Conservation (phyloP, 2,113 vertebrate species). For the Heterochromis multidens region DNA sequence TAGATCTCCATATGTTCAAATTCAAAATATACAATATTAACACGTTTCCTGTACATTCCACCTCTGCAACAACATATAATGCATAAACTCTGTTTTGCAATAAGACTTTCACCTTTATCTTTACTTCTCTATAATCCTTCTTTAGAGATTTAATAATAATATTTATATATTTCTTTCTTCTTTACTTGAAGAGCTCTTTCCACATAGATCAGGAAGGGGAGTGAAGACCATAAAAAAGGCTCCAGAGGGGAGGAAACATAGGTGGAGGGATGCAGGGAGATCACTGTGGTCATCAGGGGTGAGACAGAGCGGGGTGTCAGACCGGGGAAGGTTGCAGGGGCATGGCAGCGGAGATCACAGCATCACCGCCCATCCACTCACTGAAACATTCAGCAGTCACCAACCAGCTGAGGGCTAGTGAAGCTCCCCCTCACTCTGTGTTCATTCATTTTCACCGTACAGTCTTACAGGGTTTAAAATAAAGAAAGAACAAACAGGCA, state of each 20-base stretch:
- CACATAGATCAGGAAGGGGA: constrained; percentile 34
- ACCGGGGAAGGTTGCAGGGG: constrained; percentile 50
- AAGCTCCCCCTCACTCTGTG: not conserved
- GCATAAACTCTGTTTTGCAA: constrained; percentile 58
- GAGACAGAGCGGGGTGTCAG: constrained; percentile 63
- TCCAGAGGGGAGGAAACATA: constrained; percentile 6
- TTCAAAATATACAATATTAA: constrained; percentile 95
- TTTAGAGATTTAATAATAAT: constrained; percentile 50
- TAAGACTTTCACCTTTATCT: constrained; percentile 21
- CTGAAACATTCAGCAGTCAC: constrained; percentile 44
- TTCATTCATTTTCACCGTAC: not conserved
- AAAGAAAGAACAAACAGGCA: not conserved
- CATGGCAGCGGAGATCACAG: constrained; percentile 64
- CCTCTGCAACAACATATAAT: constrained; percentile 50
- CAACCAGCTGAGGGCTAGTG: constrained; percentile 16
- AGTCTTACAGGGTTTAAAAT: not conserved
- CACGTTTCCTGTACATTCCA: constrained; percentile 80
- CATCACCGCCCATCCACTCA: constrained; percentile 57
- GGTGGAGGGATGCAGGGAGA: constrained; percentile 24
- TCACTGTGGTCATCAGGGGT: not conserved
- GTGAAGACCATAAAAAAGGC: not conserved
- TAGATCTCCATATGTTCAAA: constrained; percentile 77
- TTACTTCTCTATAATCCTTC: constrained; percentile 38
- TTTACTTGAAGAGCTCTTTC: constrained; percentile 33
- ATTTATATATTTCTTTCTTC: constrained; percentile 36